Evolutionary conservation across 2,113 vertebrate genomes (phyloP), one percentile per base, ranked within the genome.

Genomic region (Triplophysa siluroides): DNA sequence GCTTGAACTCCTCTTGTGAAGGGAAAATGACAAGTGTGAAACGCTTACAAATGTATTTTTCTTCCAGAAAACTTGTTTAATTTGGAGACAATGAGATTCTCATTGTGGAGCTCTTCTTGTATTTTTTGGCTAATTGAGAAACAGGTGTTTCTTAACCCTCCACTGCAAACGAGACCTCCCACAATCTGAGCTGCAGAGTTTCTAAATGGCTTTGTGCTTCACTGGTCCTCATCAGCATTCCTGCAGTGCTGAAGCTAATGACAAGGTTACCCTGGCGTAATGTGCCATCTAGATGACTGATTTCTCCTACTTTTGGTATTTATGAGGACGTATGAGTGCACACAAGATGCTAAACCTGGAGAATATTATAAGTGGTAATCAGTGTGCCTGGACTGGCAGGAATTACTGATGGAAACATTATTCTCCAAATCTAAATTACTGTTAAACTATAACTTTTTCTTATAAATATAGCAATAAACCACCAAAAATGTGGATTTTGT

Each of bases 101-200:
- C 82, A 52, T 80, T 14, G 47, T 11, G 8, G 38, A 26, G 80
- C 70, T 82, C 26, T 24, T 65, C 72, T 79, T 29, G 47, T 50
- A n/a, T 61, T 29, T 76, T 84, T 47, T 60, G 70, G 52, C 85
- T 74, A 76, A 70, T 3, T 21, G 81, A 79, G 83, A 83, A 90
- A 84, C 84, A 85, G 87, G 78, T 88, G 86, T 88, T 85, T 65
- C 78, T 84, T 84, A 75, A 73, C 71, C 78, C 71, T 81, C 76
- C 68, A 69, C 54, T 84, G 61, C 73, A 77, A 76, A 76, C 50
- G 41, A 76, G 33, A 77, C 41, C 70, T 61, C 62, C 12, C 61
- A 78, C 12, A 45, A 33, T 73, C 50, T 60, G 62, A 67, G 62
- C 79, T 58, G 54, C 76, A 82, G 82, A 54, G 54, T 85, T 77